phyloP scores from a whole-genome alignment of 2,797 vertebrate species.

The Hozukius guyotensis region DNA sequence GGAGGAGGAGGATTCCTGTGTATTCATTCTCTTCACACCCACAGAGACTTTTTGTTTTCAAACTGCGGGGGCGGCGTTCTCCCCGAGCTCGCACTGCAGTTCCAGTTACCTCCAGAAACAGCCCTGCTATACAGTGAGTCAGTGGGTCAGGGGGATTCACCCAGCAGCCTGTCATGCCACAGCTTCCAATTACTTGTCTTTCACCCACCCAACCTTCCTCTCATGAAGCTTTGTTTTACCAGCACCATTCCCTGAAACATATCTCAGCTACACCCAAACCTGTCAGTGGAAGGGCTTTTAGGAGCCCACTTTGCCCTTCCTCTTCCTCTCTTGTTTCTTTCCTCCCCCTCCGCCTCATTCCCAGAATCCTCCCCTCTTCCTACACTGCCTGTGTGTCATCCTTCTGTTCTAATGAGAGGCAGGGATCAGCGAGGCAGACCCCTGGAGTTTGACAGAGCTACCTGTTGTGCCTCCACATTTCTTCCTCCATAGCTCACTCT shows the following conservation, averaged over 20 bases:
- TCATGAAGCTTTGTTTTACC: conserved; percentile 66
- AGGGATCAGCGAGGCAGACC: conserved; percentile 70
- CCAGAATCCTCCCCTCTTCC: conserved; percentile 53
- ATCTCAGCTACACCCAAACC: conserved; percentile 54
- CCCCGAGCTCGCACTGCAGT: conserved; percentile 35
- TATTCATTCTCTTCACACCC: conserved; percentile 29
- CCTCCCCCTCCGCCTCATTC: conserved; percentile 42
- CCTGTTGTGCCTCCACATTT: conserved; percentile 73
- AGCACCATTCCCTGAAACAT: conserved; percentile 54
- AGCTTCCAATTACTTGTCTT: conserved; percentile 55
- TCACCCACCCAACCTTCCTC: conserved; percentile 43
- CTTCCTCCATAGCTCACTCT: conserved; percentile 40
- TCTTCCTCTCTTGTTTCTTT: conserved; percentile 52
- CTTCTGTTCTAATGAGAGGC: conserved; percentile 81
- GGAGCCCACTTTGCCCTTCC: conserved; percentile 52
- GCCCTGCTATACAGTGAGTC: conserved; percentile 23
- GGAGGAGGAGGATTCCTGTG: conserved; percentile 20
- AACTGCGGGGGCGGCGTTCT: conserved; percentile 26
- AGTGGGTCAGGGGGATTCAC: conserved; percentile 57
- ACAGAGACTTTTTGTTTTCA: conserved; percentile 37
- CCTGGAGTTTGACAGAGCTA: conserved; percentile 76
- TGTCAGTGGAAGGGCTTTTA: conserved; percentile 66
- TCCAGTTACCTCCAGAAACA: conserved; percentile 43
- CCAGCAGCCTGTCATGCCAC: conserved; percentile 62
- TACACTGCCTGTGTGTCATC: conserved; percentile 65